Evolutionary conservation across 1,140 invertebrate species (phyloP).

Genomic region (Drosophila nigrodunni): DNA sequence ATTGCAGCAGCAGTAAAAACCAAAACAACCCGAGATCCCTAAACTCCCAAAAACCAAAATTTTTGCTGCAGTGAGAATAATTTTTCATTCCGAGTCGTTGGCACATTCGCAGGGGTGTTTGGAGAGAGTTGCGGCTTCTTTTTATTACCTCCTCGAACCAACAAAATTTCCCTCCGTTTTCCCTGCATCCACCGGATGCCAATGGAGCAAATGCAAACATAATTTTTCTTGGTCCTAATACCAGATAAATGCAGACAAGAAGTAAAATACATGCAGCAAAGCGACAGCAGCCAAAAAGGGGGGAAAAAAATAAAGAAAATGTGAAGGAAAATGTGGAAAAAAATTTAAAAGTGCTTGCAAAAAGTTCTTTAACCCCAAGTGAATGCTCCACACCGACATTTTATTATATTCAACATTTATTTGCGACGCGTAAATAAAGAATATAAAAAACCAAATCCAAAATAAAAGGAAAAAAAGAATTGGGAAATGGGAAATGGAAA

Average conservation of each 20-base stretch:
- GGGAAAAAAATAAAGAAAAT: slow-evolving; percentile 10
- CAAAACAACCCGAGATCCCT: slow-evolving; percentile 1
- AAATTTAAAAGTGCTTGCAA: slow-evolving; percentile 23
- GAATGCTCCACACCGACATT: slow-evolving; percentile 15
- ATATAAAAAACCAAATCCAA: slow-evolving; percentile 34
- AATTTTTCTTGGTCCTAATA: slow-evolving; percentile 71
- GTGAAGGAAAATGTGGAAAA: slow-evolving; percentile 16
- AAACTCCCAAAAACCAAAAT: slow-evolving; percentile 21
- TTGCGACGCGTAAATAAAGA: slow-evolving; percentile 73
- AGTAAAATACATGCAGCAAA: slow-evolving; percentile 55
- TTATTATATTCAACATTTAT: slow-evolving; percentile 81
- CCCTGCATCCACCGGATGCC: slow-evolving; percentile 1
- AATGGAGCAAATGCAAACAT: slow-evolving; percentile 64
- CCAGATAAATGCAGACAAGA: slow-evolving; percentile 73
- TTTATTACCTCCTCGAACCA: slow-evolving; percentile 54
- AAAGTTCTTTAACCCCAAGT: slow-evolving; percentile 74
- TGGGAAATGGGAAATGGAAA: slow-evolving; percentile 40
- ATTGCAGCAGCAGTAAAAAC: neutral
- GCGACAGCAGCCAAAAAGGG: slow-evolving; percentile 24
- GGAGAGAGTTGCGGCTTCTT: slow-evolving; percentile 40
- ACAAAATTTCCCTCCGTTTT: slow-evolving; percentile 2
- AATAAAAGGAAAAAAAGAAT: slow-evolving; percentile 16
- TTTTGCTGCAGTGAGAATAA: slow-evolving; percentile 60
- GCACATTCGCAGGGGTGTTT: slow-evolving; percentile 19
- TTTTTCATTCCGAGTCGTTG: slow-evolving; percentile 71